Evolutionary conservation across 2,797 vertebrate species (phyloP).

Genomic region (Synanceia verrucosa): DNA sequence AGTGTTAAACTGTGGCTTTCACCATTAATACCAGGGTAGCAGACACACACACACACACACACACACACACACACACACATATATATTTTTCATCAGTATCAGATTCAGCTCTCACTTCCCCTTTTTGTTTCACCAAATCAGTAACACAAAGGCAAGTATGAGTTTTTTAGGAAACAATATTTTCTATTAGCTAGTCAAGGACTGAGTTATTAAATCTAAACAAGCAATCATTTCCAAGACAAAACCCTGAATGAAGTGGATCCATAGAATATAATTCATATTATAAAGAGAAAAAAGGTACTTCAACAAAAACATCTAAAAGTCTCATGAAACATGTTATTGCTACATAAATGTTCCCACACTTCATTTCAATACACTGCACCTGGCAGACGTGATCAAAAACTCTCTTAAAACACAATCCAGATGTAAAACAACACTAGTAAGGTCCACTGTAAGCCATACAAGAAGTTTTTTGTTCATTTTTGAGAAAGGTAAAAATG

Average conservation of each 20-base stretch:
- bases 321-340: neutral
- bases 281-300: neutral
- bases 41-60: too few relatives aligned
- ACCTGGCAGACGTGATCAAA: neutral
- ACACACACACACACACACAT: too few relatives aligned
- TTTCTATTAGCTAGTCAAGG: neutral
- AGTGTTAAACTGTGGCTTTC: conserved; percentile 30
- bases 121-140: neutral
- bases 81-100: conserved; percentile 15
- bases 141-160: neutral
- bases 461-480: conserved; percentile 3
- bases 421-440: neutral
- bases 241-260: conserved; percentile 9
- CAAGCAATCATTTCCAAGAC: neutral
- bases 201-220: neutral
- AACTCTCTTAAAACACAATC: neutral
- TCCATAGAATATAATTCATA: neutral
- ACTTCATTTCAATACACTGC: neutral
- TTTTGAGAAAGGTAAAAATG: neutral
- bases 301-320: neutral
- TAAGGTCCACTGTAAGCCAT: neutral
- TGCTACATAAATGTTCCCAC: neutral
- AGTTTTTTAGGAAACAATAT: neutral
- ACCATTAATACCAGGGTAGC: conserved; percentile 20
- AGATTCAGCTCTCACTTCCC: conserved; percentile 22